phyloP scores from a whole-genome alignment of 2,888 invertebrate species.

The Acanthosoma haemorrhoidale region DNA sequence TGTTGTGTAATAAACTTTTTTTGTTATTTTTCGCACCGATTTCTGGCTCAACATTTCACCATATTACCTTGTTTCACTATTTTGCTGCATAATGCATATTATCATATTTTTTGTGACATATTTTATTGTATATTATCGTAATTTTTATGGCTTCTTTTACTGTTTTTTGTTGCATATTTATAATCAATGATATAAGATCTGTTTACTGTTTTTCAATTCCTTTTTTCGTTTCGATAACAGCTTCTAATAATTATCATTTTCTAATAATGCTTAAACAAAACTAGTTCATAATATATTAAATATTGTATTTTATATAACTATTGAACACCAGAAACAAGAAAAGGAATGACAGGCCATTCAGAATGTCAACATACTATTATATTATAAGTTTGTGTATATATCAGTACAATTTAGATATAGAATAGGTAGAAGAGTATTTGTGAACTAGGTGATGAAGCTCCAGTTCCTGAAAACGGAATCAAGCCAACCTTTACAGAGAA shows the following conservation, averaged over 20 bases:
- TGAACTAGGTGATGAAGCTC: slow-evolving; percentile 82
- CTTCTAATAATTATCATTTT: too few species aligned
- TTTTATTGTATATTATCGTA: too few species aligned
- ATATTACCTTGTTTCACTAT: too few species aligned
- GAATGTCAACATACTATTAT: neutral
- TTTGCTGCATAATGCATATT: too few species aligned
- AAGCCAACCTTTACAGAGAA: slow-evolving; percentile 98
- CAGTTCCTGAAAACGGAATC: slow-evolving; percentile 86
- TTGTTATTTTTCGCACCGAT: too few species aligned
- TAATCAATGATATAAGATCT: neutral
- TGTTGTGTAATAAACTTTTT: too few species aligned
- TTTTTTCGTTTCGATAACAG: neutral
- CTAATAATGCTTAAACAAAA: neutral
- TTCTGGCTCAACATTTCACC: too few species aligned
- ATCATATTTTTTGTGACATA: too few species aligned
- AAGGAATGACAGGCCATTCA: slow-evolving; percentile 8
- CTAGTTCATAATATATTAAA: neutral
- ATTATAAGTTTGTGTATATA: neutral
- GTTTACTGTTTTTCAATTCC: slow-evolving; percentile 4
- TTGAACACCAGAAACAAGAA: neutral
- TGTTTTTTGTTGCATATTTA: too few species aligned
- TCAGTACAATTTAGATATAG: slow-evolving; percentile 19
- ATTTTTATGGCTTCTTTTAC: too few species aligned
- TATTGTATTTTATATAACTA: neutral
- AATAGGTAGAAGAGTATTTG: slow-evolving; percentile 31